Conservation (phyloP, 2,888 invertebrate species). For the Apamea anceps region DNA sequence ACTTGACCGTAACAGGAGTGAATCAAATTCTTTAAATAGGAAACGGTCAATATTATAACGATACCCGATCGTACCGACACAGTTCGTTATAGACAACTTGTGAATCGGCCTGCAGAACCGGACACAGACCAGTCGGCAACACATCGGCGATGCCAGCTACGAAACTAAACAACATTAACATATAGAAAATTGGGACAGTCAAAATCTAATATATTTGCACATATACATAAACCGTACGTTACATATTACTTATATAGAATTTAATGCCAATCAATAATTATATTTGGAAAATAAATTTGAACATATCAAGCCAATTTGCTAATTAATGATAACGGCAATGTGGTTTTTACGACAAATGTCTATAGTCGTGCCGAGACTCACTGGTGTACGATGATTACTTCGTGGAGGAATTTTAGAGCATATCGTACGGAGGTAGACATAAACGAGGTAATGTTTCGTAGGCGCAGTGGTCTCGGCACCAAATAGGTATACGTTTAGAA, state of each 20-base stretch:
- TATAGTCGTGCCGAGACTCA: conserved; percentile 31
- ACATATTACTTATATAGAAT: conserved; percentile 55
- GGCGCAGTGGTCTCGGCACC: conserved; percentile 26
- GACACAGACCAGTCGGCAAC: neutral
- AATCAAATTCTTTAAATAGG: neutral
- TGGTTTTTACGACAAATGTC: conserved; percentile 27
- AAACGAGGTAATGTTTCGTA: neutral
- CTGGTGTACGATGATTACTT: conserved; percentile 21
- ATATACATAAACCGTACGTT: conserved; percentile 58
- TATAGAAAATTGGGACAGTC: conserved; percentile 51
- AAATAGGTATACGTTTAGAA: conserved; percentile 8
- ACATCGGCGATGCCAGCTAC: conserved; percentile 53
- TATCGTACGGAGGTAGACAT: neutral
- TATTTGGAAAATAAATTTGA: conserved; percentile 54
- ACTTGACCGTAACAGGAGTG: neutral
- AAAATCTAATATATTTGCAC: conserved; percentile 60
- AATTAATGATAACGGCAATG: conserved; percentile 37
- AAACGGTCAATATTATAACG: neutral
- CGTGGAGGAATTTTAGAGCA: neutral
- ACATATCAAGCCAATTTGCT: conserved; percentile 64
- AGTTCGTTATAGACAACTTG: neutral
- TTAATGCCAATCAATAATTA: conserved; percentile 62
- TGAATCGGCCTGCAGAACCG: conserved; percentile 41
- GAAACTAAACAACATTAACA: conserved; percentile 57
- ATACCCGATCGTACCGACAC: neutral